These are phyloP conservation scores for Microtus oregoni DNA, from an alignment of 2,113 vertebrate species.

Conservation along the genomic window DNA sequence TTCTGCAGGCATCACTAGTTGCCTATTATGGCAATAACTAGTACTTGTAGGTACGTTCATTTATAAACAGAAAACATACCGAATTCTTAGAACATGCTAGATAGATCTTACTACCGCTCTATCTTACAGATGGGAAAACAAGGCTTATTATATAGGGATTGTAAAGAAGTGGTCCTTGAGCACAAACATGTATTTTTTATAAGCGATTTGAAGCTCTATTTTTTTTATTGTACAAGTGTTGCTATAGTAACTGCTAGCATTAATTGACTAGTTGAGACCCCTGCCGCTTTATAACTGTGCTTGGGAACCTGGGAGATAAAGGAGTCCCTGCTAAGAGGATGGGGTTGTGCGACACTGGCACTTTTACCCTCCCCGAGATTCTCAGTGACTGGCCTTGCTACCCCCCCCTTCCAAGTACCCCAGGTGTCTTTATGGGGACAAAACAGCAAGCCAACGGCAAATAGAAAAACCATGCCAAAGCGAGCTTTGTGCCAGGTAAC, in stretches of 20 bases:
- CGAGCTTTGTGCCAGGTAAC: background rate
- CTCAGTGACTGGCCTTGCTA: background rate
- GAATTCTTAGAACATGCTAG: constrained; percentile 3
- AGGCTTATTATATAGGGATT: background rate
- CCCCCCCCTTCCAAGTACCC: background rate
- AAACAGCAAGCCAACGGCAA: background rate
- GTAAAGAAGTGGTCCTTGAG: background rate
- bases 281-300: background rate
- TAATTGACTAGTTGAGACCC: background rate
- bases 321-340: accelerated
- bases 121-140: constrained; percentile 39
- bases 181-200: background rate
- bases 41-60: background rate
- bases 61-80: constrained; percentile 6
- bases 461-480: background rate
- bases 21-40: background rate
- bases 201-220: background rate
- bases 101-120: constrained; percentile 16
- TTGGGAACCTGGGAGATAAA: background rate
- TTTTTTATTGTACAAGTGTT: background rate
- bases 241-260: background rate
- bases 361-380: background rate
- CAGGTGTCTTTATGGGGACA: background rate
- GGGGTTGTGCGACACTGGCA: background rate
- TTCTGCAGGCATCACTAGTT: background rate